Evolutionary conservation across 1,140 invertebrate species (phyloP).

Genomic region (Lordiphosa mommai): DNA sequence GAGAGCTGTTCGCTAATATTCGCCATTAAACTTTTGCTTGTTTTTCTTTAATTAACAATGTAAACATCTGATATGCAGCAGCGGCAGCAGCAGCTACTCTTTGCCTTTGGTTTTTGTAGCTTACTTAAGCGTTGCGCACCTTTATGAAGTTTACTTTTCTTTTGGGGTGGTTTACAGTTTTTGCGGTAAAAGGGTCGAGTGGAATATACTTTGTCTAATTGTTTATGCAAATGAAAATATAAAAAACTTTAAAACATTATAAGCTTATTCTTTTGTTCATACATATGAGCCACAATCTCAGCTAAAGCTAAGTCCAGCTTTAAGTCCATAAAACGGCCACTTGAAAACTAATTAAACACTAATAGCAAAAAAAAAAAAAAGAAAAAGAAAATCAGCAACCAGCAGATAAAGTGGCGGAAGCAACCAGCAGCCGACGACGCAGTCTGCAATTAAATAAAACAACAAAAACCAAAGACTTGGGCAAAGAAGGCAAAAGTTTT

Average conservation of each 20-base stretch:
- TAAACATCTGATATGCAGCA: constrained; percentile 77
- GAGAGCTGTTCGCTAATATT: constrained; percentile 55
- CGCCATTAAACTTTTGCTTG: constrained; percentile 77
- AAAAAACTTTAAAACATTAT: constrained; percentile 18
- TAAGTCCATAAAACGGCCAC: constrained; percentile 74
- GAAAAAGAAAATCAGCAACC: constrained; percentile 19
- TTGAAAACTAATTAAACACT: constrained; percentile 80
- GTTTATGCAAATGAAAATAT: constrained; percentile 41
- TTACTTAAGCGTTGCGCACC: constrained; percentile 55
- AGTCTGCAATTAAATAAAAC: constrained; percentile 43
- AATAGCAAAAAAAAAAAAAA: constrained; percentile 52
- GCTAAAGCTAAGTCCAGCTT: constrained; percentile 36
- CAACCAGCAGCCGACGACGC: constrained; percentile 1
- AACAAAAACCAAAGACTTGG: constrained; percentile 34
- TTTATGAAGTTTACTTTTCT: constrained; percentile 64
- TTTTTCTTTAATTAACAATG: constrained; percentile 78
- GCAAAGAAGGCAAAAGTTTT: constrained; percentile 60
- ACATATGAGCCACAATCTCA: constrained; percentile 16
- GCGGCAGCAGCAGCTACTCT: too few relatives aligned
- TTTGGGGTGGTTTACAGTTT: too few relatives aligned
- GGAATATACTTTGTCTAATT: constrained; percentile 1
- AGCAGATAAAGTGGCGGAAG: constrained; percentile 53
- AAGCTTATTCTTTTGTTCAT: neutral
- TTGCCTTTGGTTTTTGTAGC: constrained; percentile 39
- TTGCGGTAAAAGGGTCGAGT: neutral